A percentile compares a stretch with the other conserved stretches of the same genome.
These are phyloP conservation scores for Choristoneura rosaceana DNA, from an alignment of 2,888 invertebrate genomes.

Conservation along the genomic window DNA sequence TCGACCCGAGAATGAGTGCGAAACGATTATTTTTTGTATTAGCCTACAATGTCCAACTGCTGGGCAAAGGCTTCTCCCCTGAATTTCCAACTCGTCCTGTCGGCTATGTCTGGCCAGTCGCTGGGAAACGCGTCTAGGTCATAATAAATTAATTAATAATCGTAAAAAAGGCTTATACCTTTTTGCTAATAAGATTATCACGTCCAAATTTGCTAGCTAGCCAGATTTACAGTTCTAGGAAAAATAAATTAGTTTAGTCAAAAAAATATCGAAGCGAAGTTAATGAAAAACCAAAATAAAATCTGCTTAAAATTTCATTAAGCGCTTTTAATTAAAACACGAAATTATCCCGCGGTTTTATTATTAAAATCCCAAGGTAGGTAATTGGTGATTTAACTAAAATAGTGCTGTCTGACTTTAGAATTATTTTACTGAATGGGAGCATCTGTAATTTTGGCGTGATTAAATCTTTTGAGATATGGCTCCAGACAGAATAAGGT, in stretches of 20 bases:
- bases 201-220: background rate
- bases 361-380: background rate
- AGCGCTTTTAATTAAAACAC: constrained; percentile 21
- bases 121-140: no score
- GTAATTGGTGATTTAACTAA: constrained; percentile 10
- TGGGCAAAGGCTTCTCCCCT: no score
- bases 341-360: constrained; percentile 6
- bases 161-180: no score
- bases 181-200: background rate
- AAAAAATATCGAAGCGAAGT: constrained; percentile 21
- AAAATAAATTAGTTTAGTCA: constrained; percentile 10
- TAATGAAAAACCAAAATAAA: constrained; percentile 28
- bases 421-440: constrained; percentile 1
- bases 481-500: background rate
- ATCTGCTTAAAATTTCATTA: constrained; percentile 26
- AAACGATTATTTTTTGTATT: no score
- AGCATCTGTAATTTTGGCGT: background rate
- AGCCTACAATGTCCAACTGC: no score
- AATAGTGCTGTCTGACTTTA: constrained; percentile 14
- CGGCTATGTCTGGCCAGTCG: no score
- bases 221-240: constrained; percentile 1
- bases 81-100: no score
- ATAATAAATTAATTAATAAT: no score
- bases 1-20: no score
- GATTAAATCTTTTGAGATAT: constrained; percentile 1